Evolutionary conservation across 1,140 invertebrate species (phyloP).

Genomic region (Saccostrea echinata): DNA sequence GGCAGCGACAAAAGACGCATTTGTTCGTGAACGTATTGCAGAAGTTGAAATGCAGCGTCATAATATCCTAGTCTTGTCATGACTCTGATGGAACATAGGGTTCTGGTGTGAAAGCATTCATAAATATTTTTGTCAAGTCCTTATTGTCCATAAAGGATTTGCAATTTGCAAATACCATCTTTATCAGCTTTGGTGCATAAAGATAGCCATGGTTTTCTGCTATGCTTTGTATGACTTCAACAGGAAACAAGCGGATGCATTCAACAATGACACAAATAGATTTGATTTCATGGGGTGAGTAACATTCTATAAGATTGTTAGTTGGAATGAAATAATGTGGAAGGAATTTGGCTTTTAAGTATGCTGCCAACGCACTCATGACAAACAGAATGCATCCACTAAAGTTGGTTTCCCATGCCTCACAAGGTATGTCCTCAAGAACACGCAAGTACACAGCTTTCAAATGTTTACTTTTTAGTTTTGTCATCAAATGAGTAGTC

Average conservation of each 20-base stretch:
- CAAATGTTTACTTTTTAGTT: neutral
- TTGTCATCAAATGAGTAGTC: neutral
- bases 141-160: neutral
- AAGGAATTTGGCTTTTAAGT: neutral
- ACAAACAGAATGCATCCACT: neutral
- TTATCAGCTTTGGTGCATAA: neutral
- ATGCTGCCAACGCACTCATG: neutral
- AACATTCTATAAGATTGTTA: neutral
- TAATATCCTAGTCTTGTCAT: neutral
- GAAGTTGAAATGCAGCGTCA: neutral
- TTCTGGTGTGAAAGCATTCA: neutral
- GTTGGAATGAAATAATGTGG: conserved; percentile 12
- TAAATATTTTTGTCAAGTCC: neutral
- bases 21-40: neutral
- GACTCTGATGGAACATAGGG: neutral
- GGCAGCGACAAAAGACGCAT: neutral
- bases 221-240: neutral
- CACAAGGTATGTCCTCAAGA: neutral
- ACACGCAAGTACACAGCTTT: neutral
- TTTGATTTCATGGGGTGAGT: neutral
- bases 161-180: neutral
- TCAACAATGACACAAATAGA: neutral
- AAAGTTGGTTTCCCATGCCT: neutral
- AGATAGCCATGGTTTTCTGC: neutral
- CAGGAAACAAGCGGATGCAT: conserved; percentile 2